A percentile compares a stretch with the other conserved stretches of the same genome.
Conservation (phyloP, 2,888 invertebrate genomes). For the Plemyria rubiginata region DNA sequence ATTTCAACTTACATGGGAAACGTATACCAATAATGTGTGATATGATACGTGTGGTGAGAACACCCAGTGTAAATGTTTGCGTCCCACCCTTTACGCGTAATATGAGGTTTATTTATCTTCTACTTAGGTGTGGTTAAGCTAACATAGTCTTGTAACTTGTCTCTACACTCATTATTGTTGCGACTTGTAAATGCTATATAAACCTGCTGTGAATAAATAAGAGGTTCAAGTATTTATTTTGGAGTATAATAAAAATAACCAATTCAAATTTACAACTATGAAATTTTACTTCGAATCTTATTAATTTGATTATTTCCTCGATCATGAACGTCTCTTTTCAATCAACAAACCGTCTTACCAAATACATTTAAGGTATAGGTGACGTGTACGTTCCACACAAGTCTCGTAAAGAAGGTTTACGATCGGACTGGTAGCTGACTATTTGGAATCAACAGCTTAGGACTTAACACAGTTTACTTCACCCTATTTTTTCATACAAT, state of each 20-base stretch:
- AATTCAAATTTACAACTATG: no score
- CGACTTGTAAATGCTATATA: no score
- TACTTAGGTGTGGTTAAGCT: constrained; percentile 9
- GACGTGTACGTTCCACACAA: not conserved
- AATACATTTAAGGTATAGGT: not conserved
- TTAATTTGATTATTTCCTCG: no score
- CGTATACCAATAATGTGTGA: constrained; percentile 1
- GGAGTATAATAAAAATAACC: no score
- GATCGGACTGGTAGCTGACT: constrained; percentile 20
- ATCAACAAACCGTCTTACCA: not conserved
- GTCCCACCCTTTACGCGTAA: constrained; percentile 23
- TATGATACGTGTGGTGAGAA: constrained; percentile 17
- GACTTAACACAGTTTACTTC: not conserved
- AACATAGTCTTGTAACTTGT: not conserved
- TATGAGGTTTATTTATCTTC: constrained; percentile 26
- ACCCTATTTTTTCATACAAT: not conserved
- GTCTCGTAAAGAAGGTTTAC: constrained; percentile 30
- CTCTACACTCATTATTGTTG: no score
- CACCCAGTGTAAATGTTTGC: constrained; percentile 26
- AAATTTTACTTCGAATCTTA: no score
- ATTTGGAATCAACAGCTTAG: constrained; percentile 28
- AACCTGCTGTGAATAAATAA: no score
- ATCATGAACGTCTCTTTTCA: not conserved
- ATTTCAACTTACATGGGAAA: not conserved
- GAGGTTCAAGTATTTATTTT: no score